Conservation (phyloP, 53 echinoderm and acorn worm species). For the Hippasteria phrygiana region DNA sequence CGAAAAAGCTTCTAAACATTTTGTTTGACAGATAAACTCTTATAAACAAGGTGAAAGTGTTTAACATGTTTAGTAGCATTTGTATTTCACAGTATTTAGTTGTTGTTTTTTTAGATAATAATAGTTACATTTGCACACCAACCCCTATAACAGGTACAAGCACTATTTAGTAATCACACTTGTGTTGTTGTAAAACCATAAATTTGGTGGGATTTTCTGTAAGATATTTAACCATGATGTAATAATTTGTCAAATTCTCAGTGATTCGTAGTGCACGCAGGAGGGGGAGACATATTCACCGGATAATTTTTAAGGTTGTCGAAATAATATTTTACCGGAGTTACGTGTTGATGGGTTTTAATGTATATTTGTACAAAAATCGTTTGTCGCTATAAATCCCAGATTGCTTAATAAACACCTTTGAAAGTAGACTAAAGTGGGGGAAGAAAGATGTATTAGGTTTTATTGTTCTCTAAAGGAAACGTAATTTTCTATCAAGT, state of each 20-base stretch:
- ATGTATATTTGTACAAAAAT: slow-evolving; percentile 60
- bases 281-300: background rate
- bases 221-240: slow-evolving; percentile 26
- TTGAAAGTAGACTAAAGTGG: too few species aligned
- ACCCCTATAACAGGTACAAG: background rate
- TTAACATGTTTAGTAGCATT: background rate
- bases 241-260: slow-evolving; percentile 21
- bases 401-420: background rate
- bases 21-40: too few species aligned
- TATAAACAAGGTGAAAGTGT: background rate
- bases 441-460: background rate
- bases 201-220: slow-evolving; percentile 8
- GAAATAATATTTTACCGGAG: slow-evolving; percentile 3
- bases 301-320: background rate
- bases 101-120: slow-evolving; percentile 28
- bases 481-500: background rate
- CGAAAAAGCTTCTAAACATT: too few species aligned
- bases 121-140: slow-evolving; percentile 31
- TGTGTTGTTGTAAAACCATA: background rate
- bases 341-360: slow-evolving; percentile 33
- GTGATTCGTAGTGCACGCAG: slow-evolving; percentile 39
- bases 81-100: slow-evolving; percentile 32
- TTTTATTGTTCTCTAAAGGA: background rate
- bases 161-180: background rate
- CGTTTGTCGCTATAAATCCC: background rate